A percentile compares a stretch with the other conserved stretches of the same genome.
Evolutionary conservation across 2,797 vertebrate genomes (phyloP).

Genomic region (Manis crassicaudata): DNA sequence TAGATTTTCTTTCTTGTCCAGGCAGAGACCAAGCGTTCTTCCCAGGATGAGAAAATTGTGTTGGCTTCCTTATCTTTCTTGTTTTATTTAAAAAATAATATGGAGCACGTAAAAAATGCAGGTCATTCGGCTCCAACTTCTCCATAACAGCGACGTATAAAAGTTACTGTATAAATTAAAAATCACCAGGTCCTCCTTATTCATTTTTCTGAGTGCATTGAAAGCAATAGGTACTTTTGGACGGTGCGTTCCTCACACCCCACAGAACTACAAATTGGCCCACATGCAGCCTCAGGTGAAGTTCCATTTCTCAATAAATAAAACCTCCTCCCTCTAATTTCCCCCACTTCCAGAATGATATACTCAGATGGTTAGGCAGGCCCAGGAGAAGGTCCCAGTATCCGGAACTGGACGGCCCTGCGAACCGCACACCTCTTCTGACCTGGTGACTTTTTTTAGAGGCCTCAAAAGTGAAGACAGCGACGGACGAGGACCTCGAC

Average conservation of each 20-base stretch:
- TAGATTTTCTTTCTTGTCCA: constrained; percentile 44
- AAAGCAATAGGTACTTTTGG: constrained; percentile 66
- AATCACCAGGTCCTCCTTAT: constrained; percentile 68
- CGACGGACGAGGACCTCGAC: constrained; percentile 83
- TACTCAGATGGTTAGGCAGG: constrained; percentile 75
- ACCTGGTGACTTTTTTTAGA: constrained; percentile 72
- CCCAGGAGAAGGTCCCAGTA: constrained; percentile 72
- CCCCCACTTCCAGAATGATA: constrained; percentile 76
- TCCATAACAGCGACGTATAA: constrained; percentile 78
- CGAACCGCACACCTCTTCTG: background rate
- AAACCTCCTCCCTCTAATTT: constrained; percentile 78
- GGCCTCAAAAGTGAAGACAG: constrained; percentile 68
- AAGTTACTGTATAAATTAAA: constrained; percentile 81
- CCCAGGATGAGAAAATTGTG: constrained; percentile 47
- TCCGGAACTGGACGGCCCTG: background rate
- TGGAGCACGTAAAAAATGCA: constrained; percentile 67
- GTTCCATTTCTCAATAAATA: constrained; percentile 86
- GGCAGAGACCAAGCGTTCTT: constrained; percentile 48
- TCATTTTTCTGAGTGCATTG: constrained; percentile 48
- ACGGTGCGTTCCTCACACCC: constrained; percentile 49
- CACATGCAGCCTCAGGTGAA: constrained; percentile 81
- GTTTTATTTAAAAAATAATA: constrained; percentile 70
- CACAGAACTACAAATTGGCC: constrained; percentile 65
- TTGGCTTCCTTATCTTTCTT: constrained; percentile 50
- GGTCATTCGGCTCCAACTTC: constrained; percentile 66